phyloP scores from a whole-genome alignment of 2,113 vertebrate genomes.

The Marmota flaviventris region DNA sequence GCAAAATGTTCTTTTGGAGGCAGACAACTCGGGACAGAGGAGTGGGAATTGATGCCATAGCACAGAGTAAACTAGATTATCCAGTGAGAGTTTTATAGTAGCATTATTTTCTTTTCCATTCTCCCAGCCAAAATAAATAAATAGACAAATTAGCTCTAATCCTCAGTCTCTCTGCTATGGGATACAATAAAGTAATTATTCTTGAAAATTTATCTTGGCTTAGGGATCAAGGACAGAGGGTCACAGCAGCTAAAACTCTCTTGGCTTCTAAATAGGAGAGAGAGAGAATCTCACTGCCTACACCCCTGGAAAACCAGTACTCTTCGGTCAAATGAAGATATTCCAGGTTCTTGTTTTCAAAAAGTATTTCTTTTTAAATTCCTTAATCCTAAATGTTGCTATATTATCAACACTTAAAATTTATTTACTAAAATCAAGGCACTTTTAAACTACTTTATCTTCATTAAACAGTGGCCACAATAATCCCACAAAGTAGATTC shows the following conservation, averaged over 20 bases:
- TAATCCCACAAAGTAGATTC: not conserved
- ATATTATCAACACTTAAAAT: not conserved
- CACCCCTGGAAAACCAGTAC: not conserved
- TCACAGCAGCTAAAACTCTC: conserved; percentile 12
- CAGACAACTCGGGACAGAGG: conserved; percentile 45
- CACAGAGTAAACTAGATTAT: not conserved
- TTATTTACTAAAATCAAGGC: not conserved
- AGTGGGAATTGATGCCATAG: not conserved
- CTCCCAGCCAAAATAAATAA: conserved; percentile 68
- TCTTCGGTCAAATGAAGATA: not conserved
- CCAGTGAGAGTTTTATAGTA: conserved; percentile 50
- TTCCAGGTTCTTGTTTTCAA: not conserved
- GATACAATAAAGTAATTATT: conserved; percentile 60
- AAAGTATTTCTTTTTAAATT: not conserved
- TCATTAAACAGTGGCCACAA: not conserved
- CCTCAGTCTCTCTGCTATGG: not conserved
- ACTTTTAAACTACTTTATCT: not conserved
- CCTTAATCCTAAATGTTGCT: not conserved
- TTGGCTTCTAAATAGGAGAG: not conserved
- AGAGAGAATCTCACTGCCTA: not conserved
- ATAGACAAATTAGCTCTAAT: conserved; percentile 59
- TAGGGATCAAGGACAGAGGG: conserved; percentile 40
- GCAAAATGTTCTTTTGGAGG: not conserved
- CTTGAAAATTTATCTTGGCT: conserved; percentile 60
- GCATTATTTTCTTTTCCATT: conserved; percentile 51